Evolutionary conservation across 2,113 vertebrate genomes (phyloP).

Genomic region (Uropsilus gracilis): DNA sequence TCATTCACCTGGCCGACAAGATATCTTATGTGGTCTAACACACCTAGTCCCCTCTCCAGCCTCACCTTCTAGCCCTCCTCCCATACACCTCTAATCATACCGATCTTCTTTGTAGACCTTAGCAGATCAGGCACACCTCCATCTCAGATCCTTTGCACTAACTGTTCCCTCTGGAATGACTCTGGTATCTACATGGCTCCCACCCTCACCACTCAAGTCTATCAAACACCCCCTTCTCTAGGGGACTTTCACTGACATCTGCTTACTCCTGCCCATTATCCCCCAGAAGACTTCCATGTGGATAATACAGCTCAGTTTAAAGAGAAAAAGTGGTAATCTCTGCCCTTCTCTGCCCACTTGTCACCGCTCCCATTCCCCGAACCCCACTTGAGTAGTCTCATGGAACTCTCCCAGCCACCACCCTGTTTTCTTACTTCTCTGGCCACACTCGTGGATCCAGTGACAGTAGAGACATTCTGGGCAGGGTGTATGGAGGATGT

Average conservation of each 20-base stretch:
- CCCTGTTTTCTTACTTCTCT: slow-evolving; percentile 2
- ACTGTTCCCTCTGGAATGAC: not conserved
- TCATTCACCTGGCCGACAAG: not conserved
- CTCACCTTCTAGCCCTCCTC: not conserved
- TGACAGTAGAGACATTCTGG: not conserved
- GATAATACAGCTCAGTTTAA: not conserved
- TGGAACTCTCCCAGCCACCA: not conserved
- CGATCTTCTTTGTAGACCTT: not conserved
- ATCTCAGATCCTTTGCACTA: slow-evolving; percentile 42
- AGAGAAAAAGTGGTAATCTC: not conserved
- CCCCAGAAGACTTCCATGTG: not conserved
- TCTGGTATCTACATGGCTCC: not conserved
- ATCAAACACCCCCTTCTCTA: slow-evolving; percentile 33
- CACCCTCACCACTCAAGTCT: slow-evolving; percentile 18
- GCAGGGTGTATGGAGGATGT: not conserved
- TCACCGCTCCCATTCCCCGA: not conserved
- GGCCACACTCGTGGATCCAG: not conserved
- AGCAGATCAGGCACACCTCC: not conserved
- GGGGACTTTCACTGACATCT: not conserved
- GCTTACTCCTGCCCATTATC: not conserved
- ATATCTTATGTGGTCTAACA: not conserved
- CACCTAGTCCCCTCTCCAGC: not conserved
- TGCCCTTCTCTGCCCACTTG: not conserved
- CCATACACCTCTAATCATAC: slow-evolving; percentile 7
- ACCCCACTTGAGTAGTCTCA: not conserved